Evolutionary conservation across 2,113 vertebrate genomes (phyloP), one percentile per base, ranked within the genome.

Genomic region (Melanostigma gelatinosum): DNA sequence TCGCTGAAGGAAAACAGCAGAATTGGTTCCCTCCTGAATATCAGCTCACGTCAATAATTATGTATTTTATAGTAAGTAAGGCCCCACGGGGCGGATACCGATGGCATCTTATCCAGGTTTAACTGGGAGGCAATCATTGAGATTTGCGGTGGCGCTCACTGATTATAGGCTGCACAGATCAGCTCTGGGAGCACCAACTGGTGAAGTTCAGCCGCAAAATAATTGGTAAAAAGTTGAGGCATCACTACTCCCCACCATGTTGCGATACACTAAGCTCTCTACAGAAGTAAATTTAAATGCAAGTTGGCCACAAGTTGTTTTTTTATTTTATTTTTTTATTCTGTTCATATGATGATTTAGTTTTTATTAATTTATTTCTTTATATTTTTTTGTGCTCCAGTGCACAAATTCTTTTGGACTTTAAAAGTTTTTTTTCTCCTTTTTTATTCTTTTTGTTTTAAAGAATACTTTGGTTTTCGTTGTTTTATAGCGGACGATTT

Each of bases 401-500:
- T 81, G 90, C 92, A 88, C 91, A 94, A 94, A 91, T 91, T 88
- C 27, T 92, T 94, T 93, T 92, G 85, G 91, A 92, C 91, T 93
- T 94, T 92, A 93, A 90, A 94, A 93, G 89, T 91, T 91, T 88
- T 72, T 55, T n/a, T 44, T 63, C 61, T 32, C 4, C 0, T 0
- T 75, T 88, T 90, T 84, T 75, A 72, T 94, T 93, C 84, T 95
- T 95, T 94, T 95, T 90, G 85, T 94, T 32, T 94, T 94, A 94
- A 95, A 95, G 93, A 95, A 92, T 63, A 38, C 36, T 86, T 57
- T 89, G 91, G 77, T 93, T 94, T 94, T 93, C 89, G 91, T 94
- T 93, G 90, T 94, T 93, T 93, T 93, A 93, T 89, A 93, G 92
- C 92, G 91, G 90, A 93, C 87, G 85, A 92, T 93, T 90, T 90